A percentile compares a stretch with the other conserved stretches of the same genome.
These are phyloP conservation scores for Xylocopa sonorina DNA, from an alignment of 1,140 invertebrate genomes.

Conservation along the genomic window DNA sequence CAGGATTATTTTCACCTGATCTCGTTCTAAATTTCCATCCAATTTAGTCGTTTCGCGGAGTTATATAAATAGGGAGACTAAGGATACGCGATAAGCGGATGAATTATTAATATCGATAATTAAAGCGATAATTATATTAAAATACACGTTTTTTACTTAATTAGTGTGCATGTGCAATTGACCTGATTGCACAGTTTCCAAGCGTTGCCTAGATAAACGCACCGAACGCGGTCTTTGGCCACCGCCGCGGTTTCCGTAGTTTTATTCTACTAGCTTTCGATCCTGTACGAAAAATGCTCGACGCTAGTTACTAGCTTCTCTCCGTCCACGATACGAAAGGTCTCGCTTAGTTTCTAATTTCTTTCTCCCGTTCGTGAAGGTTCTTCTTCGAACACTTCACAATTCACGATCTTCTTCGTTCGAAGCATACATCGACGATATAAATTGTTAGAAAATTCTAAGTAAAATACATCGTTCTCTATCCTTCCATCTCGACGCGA, in stretches of 20 bases:
- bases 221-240: not conserved
- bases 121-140: too few species aligned
- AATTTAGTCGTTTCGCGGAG: not conserved
- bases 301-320: not conserved
- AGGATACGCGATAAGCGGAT: too few species aligned
- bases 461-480: too few species aligned
- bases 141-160: too few species aligned
- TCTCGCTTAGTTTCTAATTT: not conserved
- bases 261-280: constrained; percentile 43
- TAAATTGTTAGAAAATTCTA: too few species aligned
- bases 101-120: not conserved
- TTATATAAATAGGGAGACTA: not conserved
- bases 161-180: not conserved
- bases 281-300: constrained; percentile 22
- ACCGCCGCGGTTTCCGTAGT: constrained; percentile 28
- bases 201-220: not conserved
- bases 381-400: not conserved
- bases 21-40: too few species aligned
- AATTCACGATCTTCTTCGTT: not conserved
- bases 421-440: too few species aligned
- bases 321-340: not conserved
- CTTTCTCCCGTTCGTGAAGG: not conserved
- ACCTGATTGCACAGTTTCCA: not conserved
- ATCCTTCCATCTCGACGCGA: too few species aligned
- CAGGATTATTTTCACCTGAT: too few species aligned